Evolutionary conservation across 1,140 invertebrate species (phyloP).

Genomic region (Portunus trituberculatus): DNA sequence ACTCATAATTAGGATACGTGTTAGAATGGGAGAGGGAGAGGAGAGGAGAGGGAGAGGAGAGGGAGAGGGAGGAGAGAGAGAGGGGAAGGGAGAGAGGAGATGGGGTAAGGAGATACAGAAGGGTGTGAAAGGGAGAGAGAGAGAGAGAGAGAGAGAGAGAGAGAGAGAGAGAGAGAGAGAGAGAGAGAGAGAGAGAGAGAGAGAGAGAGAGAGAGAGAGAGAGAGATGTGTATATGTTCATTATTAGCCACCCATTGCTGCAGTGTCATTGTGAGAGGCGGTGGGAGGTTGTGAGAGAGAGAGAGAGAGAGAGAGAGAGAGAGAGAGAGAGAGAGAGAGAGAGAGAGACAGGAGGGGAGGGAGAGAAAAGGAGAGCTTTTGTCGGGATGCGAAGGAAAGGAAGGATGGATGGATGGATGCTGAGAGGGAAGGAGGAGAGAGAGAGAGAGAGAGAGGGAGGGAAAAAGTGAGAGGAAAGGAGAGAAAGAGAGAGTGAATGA

Average conservation of each 20-base stretch:
- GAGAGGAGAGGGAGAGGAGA: not conserved
- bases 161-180: too few species aligned
- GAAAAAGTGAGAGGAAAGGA: slow-evolving; percentile 36
- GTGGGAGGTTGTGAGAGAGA: not conserved
- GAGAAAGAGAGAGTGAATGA: not conserved
- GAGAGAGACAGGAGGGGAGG: not conserved
- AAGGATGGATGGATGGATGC: not conserved
- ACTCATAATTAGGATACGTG: not conserved
- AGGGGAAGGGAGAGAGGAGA: not conserved
- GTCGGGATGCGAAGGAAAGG: not conserved
- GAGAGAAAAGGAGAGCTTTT: not conserved
- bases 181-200: not conserved
- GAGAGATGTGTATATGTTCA: not conserved
- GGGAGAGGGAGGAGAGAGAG: not conserved
- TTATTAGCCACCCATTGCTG: not conserved
- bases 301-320: not conserved
- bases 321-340: not conserved
- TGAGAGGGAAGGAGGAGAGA: slow-evolving; percentile 1
- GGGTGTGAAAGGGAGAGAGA: not conserved
- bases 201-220: not conserved
- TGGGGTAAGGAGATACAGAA: not conserved
- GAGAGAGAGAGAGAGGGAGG: slow-evolving; percentile 45
- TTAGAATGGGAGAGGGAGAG: not conserved
- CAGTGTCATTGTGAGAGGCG: not conserved
- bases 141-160: not conserved